Evolutionary conservation across 2,888 invertebrate species (phyloP).

Genomic region (Drosophila acutilabella): DNA sequence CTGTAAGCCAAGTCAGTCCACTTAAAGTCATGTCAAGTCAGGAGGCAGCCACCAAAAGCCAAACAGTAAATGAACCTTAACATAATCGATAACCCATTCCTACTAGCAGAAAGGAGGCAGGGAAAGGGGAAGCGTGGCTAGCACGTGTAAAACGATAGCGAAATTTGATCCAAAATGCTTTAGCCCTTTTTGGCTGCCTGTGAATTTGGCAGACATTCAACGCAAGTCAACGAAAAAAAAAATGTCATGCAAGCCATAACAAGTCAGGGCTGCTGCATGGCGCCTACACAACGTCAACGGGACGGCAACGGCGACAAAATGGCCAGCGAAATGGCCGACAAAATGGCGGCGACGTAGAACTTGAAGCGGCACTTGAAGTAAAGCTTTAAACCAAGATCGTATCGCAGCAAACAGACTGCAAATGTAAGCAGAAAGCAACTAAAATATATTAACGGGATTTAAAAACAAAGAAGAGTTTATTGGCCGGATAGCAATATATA

Average conservation of each 20-base stretch:
- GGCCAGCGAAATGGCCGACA: constrained; percentile 70
- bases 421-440: not conserved
- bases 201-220: constrained; percentile 74
- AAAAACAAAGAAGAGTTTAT: not conserved
- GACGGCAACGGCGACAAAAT: constrained; percentile 46
- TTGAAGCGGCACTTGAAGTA: constrained; percentile 25
- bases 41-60: not conserved
- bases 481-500: too few species aligned
- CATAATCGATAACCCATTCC: constrained; percentile 61
- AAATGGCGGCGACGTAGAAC: constrained; percentile 16
- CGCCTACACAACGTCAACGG: constrained; percentile 54
- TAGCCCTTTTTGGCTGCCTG: constrained; percentile 26
- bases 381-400: constrained; percentile 24
- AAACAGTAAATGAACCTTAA: constrained; percentile 26
- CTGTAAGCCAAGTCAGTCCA: constrained; percentile 8
- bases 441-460: not conserved
- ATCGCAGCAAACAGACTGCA: not conserved
- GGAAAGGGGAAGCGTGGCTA: not conserved
- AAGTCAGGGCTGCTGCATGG: constrained; percentile 63
- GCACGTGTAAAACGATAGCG: constrained; percentile 36
- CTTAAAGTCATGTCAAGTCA: constrained; percentile 17
- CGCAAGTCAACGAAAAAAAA: constrained; percentile 50
- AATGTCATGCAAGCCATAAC: constrained; percentile 53
- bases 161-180: constrained; percentile 42
- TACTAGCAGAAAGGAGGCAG: not conserved